Conservation (phyloP, 2,113 vertebrate species). For the human (Homo sapiens) region DNA sequence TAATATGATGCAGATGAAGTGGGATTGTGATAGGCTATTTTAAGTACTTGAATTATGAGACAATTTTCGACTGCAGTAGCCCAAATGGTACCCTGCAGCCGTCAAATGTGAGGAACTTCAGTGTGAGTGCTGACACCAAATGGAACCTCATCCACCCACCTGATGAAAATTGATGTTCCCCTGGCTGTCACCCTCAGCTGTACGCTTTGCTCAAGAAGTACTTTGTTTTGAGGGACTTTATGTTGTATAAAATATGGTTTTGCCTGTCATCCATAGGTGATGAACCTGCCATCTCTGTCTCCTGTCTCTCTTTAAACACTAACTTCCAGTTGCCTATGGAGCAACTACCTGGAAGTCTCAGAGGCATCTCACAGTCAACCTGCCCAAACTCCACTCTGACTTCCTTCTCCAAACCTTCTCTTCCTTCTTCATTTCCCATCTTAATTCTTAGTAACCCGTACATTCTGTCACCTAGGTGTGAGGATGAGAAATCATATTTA, state of each 20-base stretch:
- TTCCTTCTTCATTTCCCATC: too few relatives aligned
- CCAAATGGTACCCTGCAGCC: fast-evolving
- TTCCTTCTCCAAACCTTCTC: neutral
- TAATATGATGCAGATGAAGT: fast-evolving
- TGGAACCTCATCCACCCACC: too few relatives aligned
- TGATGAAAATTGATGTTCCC: too few relatives aligned
- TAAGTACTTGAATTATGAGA: neutral
- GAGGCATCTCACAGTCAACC: neutral
- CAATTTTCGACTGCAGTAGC: neutral
- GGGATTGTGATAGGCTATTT: neutral
- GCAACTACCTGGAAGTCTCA: neutral
- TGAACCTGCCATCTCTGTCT: neutral
- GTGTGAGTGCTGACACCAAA: fast-evolving
- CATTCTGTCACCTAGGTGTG: neutral
- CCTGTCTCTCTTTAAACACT: neutral
- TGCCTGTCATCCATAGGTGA: too few relatives aligned
- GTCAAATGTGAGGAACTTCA: neutral
- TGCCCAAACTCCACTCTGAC: neutral
- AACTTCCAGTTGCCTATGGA: neutral
- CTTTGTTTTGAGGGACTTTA: neutral
- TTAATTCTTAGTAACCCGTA: neutral
- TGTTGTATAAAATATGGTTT: neutral
- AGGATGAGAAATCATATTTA: neutral
- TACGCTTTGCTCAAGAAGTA: neutral
- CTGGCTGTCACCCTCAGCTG: fast-evolving